phyloP scores from a whole-genome alignment of 2,797 vertebrate genomes.

The Enteromius unitaeniatus region DNA sequence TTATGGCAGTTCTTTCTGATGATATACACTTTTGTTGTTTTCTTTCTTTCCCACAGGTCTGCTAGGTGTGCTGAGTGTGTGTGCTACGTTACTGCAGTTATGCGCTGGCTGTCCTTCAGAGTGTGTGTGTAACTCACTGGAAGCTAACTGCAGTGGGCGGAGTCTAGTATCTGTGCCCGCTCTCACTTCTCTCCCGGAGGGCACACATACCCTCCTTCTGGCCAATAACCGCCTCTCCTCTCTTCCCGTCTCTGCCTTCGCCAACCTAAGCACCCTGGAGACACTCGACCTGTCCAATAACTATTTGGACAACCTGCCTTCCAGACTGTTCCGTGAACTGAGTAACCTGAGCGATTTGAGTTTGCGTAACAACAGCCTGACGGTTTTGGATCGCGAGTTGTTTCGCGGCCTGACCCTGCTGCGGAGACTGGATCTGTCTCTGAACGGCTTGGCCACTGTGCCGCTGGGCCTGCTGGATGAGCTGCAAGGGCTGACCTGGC shows the following conservation, averaged over 20 bases:
- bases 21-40: conserved; percentile 7
- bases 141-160: conserved; percentile 90
- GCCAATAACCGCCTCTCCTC: conserved; percentile 92
- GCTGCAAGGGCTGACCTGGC: conserved; percentile 87
- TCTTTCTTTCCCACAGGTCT: conserved; percentile 76
- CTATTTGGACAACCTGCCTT: conserved; percentile 93
- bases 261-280: conserved; percentile 91
- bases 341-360: conserved; percentile 90
- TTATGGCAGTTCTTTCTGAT: not conserved
- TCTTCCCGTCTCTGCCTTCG: conserved; percentile 85
- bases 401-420: conserved; percentile 84
- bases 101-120: conserved; percentile 86
- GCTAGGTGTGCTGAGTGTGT: conserved; percentile 81
- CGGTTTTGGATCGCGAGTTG: conserved; percentile 88
- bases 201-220: conserved; percentile 89
- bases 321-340: conserved; percentile 88
- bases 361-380: conserved; percentile 95
- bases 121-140: conserved; percentile 84
- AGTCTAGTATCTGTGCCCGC: conserved; percentile 87
- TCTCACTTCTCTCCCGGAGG: conserved; percentile 84
- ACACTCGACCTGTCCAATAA: conserved; percentile 97
- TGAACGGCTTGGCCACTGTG: conserved; percentile 90
- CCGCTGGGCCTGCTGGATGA: conserved; percentile 90
- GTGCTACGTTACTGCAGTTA: conserved; percentile 75
- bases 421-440: conserved; percentile 90